Base-by-base conservation (phyloP, 1,140 invertebrate genomes). In the Teleogryllus occipitalis region DNA sequence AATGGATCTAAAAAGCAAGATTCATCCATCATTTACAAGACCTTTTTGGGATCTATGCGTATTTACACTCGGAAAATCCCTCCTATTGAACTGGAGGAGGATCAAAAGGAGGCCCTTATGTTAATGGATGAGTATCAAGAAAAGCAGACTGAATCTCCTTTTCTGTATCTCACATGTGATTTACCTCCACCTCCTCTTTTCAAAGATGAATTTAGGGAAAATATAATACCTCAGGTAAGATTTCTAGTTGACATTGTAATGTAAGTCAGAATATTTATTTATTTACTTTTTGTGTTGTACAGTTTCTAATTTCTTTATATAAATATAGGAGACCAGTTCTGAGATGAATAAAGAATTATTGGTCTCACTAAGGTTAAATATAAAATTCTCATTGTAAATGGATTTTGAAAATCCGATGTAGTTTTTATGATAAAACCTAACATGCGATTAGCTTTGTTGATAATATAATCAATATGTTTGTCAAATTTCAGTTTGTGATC, bases 161-260 rank as follows among this genome's bases (percentile, higher is more conserved):
- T 98, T 87, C 88, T 99, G 27, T 99, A 97, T 87, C 88, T 99
- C 77, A 98, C 97, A 8, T 97, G 97, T 86, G 98, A 99, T 88
- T 88, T 99, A 76, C 98, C 98, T 5, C 94, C 97, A 3, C 96
- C 96, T 7, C 98, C 98, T 14, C 89, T 99, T 10, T 99, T 98
- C 84, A 97, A 97, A 83, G 98, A 99, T 88, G 97, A 98, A 86
- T 93, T 97, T 82, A 92, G 95, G 80, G 97, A 99, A 87, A 99
- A 99, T 87, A 99, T 99, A 83, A 99, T 99, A 85, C 98, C 98
- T 76, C 98, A 99, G 90, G 95, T 95, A 75, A n/a, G 46, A 75
- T 21, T 10, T 2, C 54, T 65, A 39, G 54, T 65, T 65, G 10
- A 65, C 10, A 65, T 65, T 65, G 54, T 65, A 14, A 10, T 65